phyloP scores from a whole-genome alignment of 2,888 invertebrate species.

The Caenorhabditis imperialis region DNA sequence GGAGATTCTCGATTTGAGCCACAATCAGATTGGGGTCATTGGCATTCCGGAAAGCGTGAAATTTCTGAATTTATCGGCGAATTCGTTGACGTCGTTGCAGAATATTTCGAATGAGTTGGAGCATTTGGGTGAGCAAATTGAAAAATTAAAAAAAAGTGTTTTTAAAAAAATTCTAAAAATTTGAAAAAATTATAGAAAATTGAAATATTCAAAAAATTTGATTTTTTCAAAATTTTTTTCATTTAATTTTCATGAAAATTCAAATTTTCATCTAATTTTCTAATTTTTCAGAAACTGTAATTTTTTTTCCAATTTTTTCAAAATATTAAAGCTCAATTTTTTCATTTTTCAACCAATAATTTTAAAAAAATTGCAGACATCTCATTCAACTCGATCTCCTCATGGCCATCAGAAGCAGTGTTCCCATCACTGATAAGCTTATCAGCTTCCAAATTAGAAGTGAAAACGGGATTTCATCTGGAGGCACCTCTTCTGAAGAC shows the following conservation, averaged over 20 bases:
- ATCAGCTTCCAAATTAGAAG: conserved; percentile 7
- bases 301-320: too few relatives aligned
- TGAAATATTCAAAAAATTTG: background rate
- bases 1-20: conserved; percentile 34
- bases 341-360: too few relatives aligned
- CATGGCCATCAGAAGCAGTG: conserved; percentile 18
- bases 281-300: background rate
- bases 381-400: conserved; percentile 23
- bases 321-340: too few relatives aligned
- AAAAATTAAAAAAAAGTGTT: background rate
- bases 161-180: background rate
- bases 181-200: too few relatives aligned
- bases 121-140: conserved; percentile 17
- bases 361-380: conserved; percentile 47
- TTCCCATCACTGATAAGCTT: conserved; percentile 19
- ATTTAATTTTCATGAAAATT: background rate
- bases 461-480: conserved; percentile 31
- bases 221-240: background rate
- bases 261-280: too few relatives aligned
- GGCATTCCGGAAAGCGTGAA: conserved; percentile 7
- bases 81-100: conserved; percentile 22
- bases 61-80: conserved; percentile 42
- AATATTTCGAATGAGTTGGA: conserved; percentile 33
- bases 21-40: conserved; percentile 27
- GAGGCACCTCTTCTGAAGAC: conserved; percentile 37